Conservation (phyloP, 2,797 vertebrate genomes). For the Numenius phaeopus region DNA sequence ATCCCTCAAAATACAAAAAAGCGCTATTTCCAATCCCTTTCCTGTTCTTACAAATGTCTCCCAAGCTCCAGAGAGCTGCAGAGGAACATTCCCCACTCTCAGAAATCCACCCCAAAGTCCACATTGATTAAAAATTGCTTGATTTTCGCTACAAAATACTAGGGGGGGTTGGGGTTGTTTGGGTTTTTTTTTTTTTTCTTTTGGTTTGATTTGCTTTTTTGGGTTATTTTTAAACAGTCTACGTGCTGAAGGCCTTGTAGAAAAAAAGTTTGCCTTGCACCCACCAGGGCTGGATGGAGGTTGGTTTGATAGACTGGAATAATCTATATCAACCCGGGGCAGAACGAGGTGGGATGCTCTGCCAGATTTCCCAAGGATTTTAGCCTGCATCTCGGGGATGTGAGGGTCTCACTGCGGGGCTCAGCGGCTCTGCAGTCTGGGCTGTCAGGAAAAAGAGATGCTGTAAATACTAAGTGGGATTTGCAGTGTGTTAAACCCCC, state of each 20-base stretch:
- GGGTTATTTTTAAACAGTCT: not conserved
- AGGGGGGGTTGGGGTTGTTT: rapidly evolving
- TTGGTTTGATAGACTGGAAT: not conserved
- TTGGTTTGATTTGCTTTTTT: not conserved
- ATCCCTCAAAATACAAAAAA: not conserved
- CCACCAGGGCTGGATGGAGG: not conserved
- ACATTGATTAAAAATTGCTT: not conserved
- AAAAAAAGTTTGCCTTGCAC: not conserved
- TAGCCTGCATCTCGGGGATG: rapidly evolving
- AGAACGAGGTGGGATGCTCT: not conserved
- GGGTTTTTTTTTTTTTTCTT: not conserved
- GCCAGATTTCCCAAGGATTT: not conserved
- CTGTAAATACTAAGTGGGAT: not conserved
- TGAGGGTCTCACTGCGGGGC: not conserved
- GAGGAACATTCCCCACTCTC: not conserved
- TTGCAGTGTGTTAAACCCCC: not conserved
- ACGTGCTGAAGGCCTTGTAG: not conserved
- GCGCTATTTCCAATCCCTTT: not conserved
- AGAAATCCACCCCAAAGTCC: not conserved
- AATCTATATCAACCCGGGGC: rapidly evolving
- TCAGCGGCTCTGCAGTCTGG: not conserved
- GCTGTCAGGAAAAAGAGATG: not conserved
- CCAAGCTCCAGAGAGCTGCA: not conserved
- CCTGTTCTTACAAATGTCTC: not conserved
- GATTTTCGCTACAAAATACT: not conserved